These are phyloP conservation scores for Scalopus aquaticus DNA, from an alignment of 2,113 vertebrate species.

Conservation along the genomic window DNA sequence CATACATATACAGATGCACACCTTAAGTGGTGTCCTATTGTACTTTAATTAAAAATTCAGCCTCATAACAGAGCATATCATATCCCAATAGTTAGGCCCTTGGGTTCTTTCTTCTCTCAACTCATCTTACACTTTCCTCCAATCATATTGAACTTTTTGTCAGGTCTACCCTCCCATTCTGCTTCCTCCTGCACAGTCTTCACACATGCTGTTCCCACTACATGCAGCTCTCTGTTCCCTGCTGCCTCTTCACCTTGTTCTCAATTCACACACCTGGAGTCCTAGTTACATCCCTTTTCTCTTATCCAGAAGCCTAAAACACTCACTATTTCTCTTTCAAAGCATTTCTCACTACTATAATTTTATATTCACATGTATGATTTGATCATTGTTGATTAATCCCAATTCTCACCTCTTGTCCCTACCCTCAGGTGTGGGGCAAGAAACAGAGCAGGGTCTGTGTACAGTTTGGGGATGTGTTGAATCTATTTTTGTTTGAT, in stretches of 20 bases:
- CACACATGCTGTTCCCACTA: background rate
- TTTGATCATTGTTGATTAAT: background rate
- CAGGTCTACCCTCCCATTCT: background rate
- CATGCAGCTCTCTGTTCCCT: background rate
- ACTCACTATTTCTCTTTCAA: background rate
- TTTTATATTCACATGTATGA: background rate
- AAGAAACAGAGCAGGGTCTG: background rate
- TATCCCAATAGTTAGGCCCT: background rate
- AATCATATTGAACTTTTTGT: background rate
- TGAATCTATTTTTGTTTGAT: background rate
- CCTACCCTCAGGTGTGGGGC: background rate
- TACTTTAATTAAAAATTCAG: background rate
- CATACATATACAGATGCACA: background rate
- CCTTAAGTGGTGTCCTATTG: background rate
- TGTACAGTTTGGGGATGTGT: background rate
- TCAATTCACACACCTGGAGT: background rate
- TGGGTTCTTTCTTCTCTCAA: background rate
- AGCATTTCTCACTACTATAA: background rate
- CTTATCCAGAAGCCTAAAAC: background rate
- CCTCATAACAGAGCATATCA: background rate
- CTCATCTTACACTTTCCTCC: background rate
- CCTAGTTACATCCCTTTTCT: background rate
- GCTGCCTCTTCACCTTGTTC: background rate
- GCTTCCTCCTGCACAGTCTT: background rate
- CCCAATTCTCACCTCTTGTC: background rate